Evolutionary conservation across 2,888 invertebrate species (phyloP), one percentile per base, ranked within the genome.

Genomic region (Nasonovia ribisnigri): DNA sequence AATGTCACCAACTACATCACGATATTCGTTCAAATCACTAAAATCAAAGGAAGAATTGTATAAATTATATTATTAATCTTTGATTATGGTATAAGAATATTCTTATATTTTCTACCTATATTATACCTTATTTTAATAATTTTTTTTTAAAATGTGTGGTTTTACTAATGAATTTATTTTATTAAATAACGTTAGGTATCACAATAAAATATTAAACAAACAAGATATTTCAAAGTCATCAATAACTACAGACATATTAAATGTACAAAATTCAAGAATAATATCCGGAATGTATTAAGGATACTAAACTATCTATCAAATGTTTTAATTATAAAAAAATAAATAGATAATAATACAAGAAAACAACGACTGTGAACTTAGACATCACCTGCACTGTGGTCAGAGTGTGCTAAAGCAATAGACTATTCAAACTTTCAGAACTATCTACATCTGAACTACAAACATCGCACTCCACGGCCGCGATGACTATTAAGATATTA

Each of bases 11-110:
- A 93, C 90, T 13, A 90, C 84, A 90, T 93, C 93, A 67, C 93
- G 90, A 93, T 93, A 93, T 84, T 93, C 93, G 24, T 86, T 87
- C 60, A 93, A 90, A 87, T 93, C 93, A 51, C 93, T 93, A 51
- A 36, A 90, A 93, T 77, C 29, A 92, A 29, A 92, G 20, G 1
- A 90, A 8, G 13, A 48, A 90, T 87, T 8, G 57, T 46, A 46
- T 46, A 57, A 84, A 42, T 3, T 26, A 1, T 20, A 84, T 51
- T 54, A 24, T 67, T 77, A 26, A 90, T 67, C n/a, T 67, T 36
- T 29, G 5, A 46, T 42, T 26, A 84, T 26, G 26, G 13, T 24
- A 77, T 20, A 20, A 51, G 26, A 26, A 87, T 51, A n/a, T 86
- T 10, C 43, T 57, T 86, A 86, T 29, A 92, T 42, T 29, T 88